Evolutionary conservation across 92 coral and sea anemone species (phyloP).

Genomic region (Umimayanthus kanabou): DNA sequence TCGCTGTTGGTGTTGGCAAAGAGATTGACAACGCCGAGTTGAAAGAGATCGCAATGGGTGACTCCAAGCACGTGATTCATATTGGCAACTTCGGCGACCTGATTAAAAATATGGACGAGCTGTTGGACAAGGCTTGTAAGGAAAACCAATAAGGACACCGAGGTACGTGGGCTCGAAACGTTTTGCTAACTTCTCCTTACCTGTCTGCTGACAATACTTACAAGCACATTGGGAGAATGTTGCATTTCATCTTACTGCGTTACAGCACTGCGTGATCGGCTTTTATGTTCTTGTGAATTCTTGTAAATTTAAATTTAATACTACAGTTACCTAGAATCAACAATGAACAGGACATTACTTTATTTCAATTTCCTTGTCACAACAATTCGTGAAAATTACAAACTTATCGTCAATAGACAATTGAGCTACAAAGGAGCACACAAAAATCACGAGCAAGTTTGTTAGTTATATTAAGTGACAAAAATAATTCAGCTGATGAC

Average conservation of each 20-base stretch:
- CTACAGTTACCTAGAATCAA: no score
- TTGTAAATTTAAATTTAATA: neutral
- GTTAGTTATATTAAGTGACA: no score
- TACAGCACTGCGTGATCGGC: no score
- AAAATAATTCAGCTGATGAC: no score
- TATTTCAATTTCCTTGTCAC: no score
- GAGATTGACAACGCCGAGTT: conserved; percentile 13
- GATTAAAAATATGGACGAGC: conserved; percentile 31
- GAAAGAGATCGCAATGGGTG: conserved; percentile 29
- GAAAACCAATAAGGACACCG: neutral
- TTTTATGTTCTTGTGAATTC: neutral
- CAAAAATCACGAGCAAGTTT: no score
- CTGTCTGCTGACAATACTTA: no score
- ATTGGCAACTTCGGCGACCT: neutral
- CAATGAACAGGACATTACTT: no score
- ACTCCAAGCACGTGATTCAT: conserved; percentile 1
- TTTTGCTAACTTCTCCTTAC: neutral
- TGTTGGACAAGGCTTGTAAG: conserved; percentile 23
- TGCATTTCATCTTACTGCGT: neutral
- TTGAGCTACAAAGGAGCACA: no score
- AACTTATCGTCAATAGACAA: no score
- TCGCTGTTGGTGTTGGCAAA: conserved; percentile 19
- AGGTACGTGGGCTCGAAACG: neutral
- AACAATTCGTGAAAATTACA: no score
- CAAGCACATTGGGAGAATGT: neutral